These are phyloP conservation scores for Coluber constrictor DNA, from an alignment of 2,797 vertebrate species.

Conservation along the genomic window DNA sequence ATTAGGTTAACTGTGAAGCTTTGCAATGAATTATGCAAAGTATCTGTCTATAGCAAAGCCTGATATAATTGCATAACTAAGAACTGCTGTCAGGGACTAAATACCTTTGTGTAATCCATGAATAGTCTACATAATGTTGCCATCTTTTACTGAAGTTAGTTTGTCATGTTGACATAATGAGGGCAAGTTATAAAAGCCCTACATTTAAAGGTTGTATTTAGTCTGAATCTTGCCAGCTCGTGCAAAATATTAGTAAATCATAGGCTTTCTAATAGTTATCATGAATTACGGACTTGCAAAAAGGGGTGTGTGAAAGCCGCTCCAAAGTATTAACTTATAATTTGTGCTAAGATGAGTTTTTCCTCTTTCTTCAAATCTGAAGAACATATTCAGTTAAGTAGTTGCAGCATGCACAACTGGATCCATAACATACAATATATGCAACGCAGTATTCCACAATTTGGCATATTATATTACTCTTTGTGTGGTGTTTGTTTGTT, in stretches of 20 bases:
- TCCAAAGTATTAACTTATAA: slow-evolving; percentile 34
- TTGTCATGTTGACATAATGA: slow-evolving; percentile 56
- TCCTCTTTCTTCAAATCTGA: neutral
- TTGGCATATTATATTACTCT: neutral
- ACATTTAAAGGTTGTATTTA: slow-evolving; percentile 32
- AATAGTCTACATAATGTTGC: slow-evolving; percentile 32
- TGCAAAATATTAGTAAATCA: slow-evolving; percentile 53
- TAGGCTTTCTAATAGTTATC: slow-evolving; percentile 38
- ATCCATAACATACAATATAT: neutral
- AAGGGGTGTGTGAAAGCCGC: slow-evolving; percentile 22
- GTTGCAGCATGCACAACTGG: neutral
- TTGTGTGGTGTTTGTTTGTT: neutral
- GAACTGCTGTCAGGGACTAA: slow-evolving; percentile 39
- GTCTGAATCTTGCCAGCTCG: slow-evolving; percentile 30
- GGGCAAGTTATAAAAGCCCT: slow-evolving; percentile 28
- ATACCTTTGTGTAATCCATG: slow-evolving; percentile 39
- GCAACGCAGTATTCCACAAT: neutral
- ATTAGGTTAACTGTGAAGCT: slow-evolving; percentile 25
- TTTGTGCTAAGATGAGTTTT: slow-evolving; percentile 30
- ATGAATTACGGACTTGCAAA: slow-evolving; percentile 34
- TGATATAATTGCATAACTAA: slow-evolving; percentile 36
- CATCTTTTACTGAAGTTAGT: slow-evolving; percentile 46
- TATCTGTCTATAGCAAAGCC: slow-evolving; percentile 34
- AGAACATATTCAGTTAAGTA: neutral
- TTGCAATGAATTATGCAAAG: slow-evolving; percentile 47